Evolutionary conservation across 1,140 invertebrate genomes (phyloP).

Genomic region (Drosophila sp.): DNA sequence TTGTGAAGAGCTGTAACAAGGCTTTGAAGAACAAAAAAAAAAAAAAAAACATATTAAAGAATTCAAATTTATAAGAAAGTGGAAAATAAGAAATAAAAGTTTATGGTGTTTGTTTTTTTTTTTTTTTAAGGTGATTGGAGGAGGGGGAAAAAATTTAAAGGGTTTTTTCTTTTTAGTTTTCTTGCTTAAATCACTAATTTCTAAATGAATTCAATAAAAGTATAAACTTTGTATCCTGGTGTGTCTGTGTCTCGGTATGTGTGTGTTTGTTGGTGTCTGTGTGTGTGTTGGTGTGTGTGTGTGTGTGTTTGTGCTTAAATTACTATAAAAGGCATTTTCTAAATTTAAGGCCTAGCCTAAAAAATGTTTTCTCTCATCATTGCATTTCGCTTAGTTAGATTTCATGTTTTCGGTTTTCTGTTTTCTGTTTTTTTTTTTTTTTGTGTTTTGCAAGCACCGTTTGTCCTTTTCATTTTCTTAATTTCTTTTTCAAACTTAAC

Average conservation of each 20-base stretch:
- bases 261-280: neutral
- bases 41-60: no score
- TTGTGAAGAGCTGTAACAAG: no score
- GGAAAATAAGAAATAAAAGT: no score
- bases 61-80: no score
- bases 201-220: conserved; percentile 13
- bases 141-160: neutral
- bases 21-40: no score
- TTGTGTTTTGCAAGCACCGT: conserved; percentile 6
- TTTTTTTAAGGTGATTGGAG: neutral
- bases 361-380: conserved; percentile 4
- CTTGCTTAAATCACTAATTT: neutral
- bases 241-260: neutral
- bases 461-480: neutral
- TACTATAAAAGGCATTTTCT: conserved; percentile 17
- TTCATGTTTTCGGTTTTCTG: neutral
- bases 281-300: neutral
- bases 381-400: neutral
- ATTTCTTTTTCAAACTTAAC: conserved; percentile 22
- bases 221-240: conserved; percentile 22
- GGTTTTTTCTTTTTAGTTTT: neutral
- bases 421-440: neutral
- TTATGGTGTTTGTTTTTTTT: neutral
- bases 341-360: conserved; percentile 19
- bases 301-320: conserved; percentile 9